Base-by-base conservation (phyloP, 1,140 invertebrate species). In the Musca vetustissima region DNA sequence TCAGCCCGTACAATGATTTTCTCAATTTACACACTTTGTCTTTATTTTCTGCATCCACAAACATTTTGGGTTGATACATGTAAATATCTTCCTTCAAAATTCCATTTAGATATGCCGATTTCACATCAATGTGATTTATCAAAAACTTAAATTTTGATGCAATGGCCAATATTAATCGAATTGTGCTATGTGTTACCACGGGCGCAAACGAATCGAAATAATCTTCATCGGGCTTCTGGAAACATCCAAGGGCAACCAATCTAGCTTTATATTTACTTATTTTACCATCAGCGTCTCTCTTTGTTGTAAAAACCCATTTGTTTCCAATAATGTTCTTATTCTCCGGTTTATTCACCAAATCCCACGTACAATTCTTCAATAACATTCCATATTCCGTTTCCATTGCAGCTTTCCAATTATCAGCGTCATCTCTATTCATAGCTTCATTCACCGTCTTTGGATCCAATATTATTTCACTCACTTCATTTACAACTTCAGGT, bases 61-160 rank as follows among this genome's bases (percentile, higher is more conserved):
- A 78, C 13, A 75, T 77, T 55, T 73, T 70, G 48, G 83, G 83
- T 75, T 72, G 81, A 49, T 73, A 70, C 79, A 85, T 84, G 74
- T 74, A 86, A 14, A 85, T 72, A 8, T 73, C 73, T 73, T 86
- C 83, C 19, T 83, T 71, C 43, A 83, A 75, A 53, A 74, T 69
- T 14, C 78, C 84, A 75, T 85, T 78, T 69, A 83, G 75, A 72
- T 83, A 86, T 0, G 84, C 84, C 21, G 82, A 82, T 53, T 25
- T n/a, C 4, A 57, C 24, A 15, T 57, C 22, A 6, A 57, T 24
- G 22, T 57, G 53, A 9, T 57, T 57, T 15, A 57, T 11, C 24
- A 57, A 57, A 15, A 57, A 57, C 14, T 57, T 28, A 25, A 25
- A 57, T 76, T 76, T 1, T 64, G 67, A 75, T 69, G 81, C 73